Percentiles rank a stretch among this genome's conserved stretches.
phyloP scores from a whole-genome alignment of 1,140 invertebrate genomes.

The Saxidomus purpurata region DNA sequence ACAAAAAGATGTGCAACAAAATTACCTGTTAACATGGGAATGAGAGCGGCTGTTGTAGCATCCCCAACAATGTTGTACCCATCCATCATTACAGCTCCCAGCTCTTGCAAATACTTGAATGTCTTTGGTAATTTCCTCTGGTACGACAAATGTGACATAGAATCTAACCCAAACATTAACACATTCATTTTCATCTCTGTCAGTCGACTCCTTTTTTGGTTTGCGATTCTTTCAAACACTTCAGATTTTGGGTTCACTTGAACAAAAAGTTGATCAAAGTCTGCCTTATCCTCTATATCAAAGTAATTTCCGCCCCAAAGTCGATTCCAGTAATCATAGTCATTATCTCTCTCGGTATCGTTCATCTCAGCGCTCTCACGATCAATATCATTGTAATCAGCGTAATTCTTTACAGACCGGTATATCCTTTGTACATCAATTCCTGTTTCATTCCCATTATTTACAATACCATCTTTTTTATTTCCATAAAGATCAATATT shows the following conservation, averaged over 20 bases:
- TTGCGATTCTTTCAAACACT: constrained; percentile 71
- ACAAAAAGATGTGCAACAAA: too few relatives aligned
- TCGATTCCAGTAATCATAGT: constrained; percentile 13
- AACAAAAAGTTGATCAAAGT: constrained; percentile 82
- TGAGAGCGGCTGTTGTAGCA: constrained; percentile 80
- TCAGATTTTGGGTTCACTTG: constrained; percentile 76
- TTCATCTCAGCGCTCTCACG: constrained; percentile 4
- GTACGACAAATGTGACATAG: constrained; percentile 82
- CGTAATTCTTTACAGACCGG: neutral
- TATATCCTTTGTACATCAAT: neutral
- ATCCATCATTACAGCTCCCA: constrained; percentile 77
- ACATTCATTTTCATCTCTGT: constrained; percentile 70
- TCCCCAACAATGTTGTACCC: constrained; percentile 84
- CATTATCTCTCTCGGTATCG: constrained; percentile 3
- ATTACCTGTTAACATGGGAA: constrained; percentile 82
- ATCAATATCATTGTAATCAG: constrained; percentile 50
- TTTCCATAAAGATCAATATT: neutral
- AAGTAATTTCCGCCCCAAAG: neutral
- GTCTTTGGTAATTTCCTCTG: constrained; percentile 81
- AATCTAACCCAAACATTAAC: constrained; percentile 81
- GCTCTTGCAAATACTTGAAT: constrained; percentile 75
- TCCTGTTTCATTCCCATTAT: neutral
- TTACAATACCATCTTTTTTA: neutral
- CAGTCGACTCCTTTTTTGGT: constrained; percentile 38
- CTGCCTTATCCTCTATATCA: constrained; percentile 61